Base-by-base conservation (phyloP, 2,888 invertebrate genomes). In the Ormyrus rosae region DNA sequence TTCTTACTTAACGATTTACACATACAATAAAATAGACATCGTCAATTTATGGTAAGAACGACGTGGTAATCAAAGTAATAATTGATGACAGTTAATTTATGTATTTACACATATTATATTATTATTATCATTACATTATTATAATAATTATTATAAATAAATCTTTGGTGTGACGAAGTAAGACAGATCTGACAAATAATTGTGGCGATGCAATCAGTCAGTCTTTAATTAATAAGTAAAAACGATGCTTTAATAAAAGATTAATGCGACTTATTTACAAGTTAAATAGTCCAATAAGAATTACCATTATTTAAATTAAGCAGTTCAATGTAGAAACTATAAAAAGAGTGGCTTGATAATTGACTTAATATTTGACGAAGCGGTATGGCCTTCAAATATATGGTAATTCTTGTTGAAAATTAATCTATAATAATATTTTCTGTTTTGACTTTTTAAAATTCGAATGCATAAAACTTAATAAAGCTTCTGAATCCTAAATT, bases 81-180 rank as follows among this genome's bases (percentile, higher is more conserved):
- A 70, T 73, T 8, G 19, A 76, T 72, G 64, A 76, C 64, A 64
- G 46, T 48, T 11, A 69, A 69, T 13, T 10, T 73, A 63, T 34
- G 34, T 80, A 76, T 80, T 76, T 80, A 77, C 76, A 81, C 60
- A 65, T 69, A 63, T 72, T 53, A 67, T 68, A 50, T 60, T 58
- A 63, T n/a, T 63, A 67, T 67, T 60, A 67, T 61, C 11, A 8
- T 34, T 68, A 72, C 13, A 71, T 50, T 72, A 72, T 78, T 65
- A 72, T 6, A 19, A 55, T 70, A 19, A 81, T 74, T 55, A 67
- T 69, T 78, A 82, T 51, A 69, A 82, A 78, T 34, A 81, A 83
- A 77, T 83, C 83, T 83, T 83, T 83, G 83, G 83, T 77, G 65
- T 77, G 67, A 46, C 7, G 69, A 19, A 56, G 6, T 70, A 78